Base-by-base conservation (phyloP, 2,113 vertebrate genomes). In the Trematomus loennbergii region DNA sequence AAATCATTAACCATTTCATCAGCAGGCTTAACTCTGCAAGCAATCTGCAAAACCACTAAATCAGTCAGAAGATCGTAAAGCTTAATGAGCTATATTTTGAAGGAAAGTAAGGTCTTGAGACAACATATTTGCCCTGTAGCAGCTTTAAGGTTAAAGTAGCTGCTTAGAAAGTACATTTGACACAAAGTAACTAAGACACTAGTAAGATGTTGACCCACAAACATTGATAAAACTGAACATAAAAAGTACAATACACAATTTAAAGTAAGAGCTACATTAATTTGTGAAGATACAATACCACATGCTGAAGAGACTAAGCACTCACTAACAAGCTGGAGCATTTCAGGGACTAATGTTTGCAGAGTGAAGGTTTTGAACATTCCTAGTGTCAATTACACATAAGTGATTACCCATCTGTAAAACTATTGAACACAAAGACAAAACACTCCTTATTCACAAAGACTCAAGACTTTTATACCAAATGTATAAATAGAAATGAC, bases 1-100 rank as follows among this genome's bases (percentile, higher is more conserved):
- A 89, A 87, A 72, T 40, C 63, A 84, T 83, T 75, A 71, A 83
- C 75, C 71, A 53, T 84, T 81, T 80, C 54, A 86, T 84, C 79
- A 81, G 85, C 78, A 81, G 61, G 61, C 48, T 68, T 55, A 76
- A 52, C 75, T 83, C 12, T 50, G 64, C 46, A 15, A 18, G 72
- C 72, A 49, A 17, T 53, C 17, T n/a, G 15, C 29, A 16, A n/a
- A 79, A 72, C 66, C 16, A 16, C 49, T 45, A 80, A 71, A 49
- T 36, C 25, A 62, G 57, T 36, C n/a, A 40, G 50, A 83, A 75
- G 48, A 52, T 43, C 22, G 40, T 0, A 16, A n/a, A 17, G 40
- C 29, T 68, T 72, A 72, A 78, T 61, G 33, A 70, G 43, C 36
- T 46, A 17, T 10, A 15, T 54, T 40, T 55, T 40, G 25, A 78